A percentile compares a stretch with the other conserved stretches of the same genome.
Conservation (phyloP, 2,888 invertebrate genomes). For the Nephrotoma appendiculata region DNA sequence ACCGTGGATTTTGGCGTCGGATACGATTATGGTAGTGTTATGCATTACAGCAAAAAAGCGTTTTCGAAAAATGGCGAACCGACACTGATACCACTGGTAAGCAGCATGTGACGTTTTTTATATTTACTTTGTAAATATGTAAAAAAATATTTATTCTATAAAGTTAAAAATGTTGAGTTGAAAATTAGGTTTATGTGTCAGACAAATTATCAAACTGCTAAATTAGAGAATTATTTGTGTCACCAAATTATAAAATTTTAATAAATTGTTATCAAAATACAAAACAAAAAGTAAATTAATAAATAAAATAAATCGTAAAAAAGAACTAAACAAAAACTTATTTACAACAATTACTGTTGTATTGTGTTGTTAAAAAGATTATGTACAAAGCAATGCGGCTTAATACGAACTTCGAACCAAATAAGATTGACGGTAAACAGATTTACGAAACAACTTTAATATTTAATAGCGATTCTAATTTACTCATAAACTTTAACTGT, state of each 20-base stretch:
- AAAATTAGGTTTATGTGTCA: not conserved
- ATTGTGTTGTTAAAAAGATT: too few relatives aligned
- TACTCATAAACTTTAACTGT: too few relatives aligned
- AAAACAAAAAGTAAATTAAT: too few relatives aligned
- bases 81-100: conserved; percentile 46
- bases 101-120: not conserved
- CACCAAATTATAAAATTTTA: not conserved
- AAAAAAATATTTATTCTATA: not conserved
- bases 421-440: too few relatives aligned
- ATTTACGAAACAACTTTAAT: too few relatives aligned
- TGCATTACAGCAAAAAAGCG: conserved; percentile 55
- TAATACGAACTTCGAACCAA: too few relatives aligned
- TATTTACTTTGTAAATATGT: not conserved
- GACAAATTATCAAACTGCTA: not conserved
- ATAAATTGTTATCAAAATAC: not conserved
- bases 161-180: not conserved
- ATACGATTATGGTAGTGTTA: conserved; percentile 57
- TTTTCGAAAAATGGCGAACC: conserved; percentile 51
- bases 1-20: conserved; percentile 47
- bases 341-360: too few relatives aligned
- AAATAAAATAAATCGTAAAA: too few relatives aligned
- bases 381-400: too few relatives aligned
- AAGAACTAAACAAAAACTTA: too few relatives aligned
- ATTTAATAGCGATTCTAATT: too few relatives aligned
- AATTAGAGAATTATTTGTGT: not conserved